Evolutionary conservation across 2,113 vertebrate genomes (phyloP).

Genomic region (Hirundichthys speculiger): DNA sequence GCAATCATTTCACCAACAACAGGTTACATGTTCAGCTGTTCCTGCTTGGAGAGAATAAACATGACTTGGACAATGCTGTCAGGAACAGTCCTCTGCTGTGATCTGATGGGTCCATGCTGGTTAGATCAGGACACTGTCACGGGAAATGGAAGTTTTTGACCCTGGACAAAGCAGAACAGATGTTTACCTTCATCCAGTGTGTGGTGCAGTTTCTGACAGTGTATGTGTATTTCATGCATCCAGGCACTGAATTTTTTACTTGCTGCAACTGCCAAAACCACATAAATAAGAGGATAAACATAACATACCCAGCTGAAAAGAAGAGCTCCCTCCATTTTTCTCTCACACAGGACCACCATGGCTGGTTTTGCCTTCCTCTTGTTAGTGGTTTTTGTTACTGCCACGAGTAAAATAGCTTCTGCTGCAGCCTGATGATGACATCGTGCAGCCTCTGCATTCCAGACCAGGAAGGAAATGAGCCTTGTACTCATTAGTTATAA

Average conservation of each 20-base stretch:
- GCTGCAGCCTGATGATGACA: too few species aligned
- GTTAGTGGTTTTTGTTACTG: too few species aligned
- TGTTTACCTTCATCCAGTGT: background rate
- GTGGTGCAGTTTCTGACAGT: background rate
- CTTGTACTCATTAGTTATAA: too few species aligned
- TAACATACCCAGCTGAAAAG: background rate
- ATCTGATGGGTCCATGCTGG: background rate
- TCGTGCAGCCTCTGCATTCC: too few species aligned
- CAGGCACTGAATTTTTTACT: background rate
- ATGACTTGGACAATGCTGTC: background rate
- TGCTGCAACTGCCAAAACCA: background rate
- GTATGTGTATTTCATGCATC: background rate
- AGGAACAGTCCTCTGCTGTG: background rate
- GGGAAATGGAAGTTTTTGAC: background rate
- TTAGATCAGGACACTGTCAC: background rate
- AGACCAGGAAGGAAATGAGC: too few species aligned
- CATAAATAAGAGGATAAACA: background rate
- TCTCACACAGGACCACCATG: too few species aligned
- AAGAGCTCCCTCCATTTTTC: too few species aligned
- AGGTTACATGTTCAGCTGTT: background rate
- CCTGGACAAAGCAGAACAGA: background rate
- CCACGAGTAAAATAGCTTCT: too few species aligned
- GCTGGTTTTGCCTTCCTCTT: too few species aligned
- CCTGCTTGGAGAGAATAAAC: background rate
- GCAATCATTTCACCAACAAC: background rate